Percentiles rank a stretch among this genome's conserved stretches.
These are phyloP conservation scores for Oxyteleia sp. DNA, from an alignment of 2,888 invertebrate species.

Conservation along the genomic window DNA sequence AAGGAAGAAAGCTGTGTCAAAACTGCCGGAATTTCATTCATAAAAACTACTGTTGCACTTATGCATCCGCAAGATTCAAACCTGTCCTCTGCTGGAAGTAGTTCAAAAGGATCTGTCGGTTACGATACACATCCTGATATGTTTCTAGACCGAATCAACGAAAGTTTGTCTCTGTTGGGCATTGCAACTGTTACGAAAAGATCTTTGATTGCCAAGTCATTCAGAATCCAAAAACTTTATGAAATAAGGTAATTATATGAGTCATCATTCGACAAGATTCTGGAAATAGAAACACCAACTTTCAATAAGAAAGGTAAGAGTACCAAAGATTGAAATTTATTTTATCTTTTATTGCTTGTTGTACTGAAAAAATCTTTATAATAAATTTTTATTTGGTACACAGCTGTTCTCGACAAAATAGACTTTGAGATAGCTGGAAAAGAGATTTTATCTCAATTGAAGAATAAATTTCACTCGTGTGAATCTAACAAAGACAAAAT, in stretches of 20 bases:
- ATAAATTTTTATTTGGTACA: neutral
- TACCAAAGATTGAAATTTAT: conserved; percentile 7
- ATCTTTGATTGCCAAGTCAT: neutral
- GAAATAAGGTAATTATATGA: neutral
- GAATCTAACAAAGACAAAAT: conserved; percentile 12
- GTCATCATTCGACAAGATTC: conserved; percentile 1
- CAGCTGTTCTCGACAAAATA: neutral
- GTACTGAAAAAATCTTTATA: neutral
- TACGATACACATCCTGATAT: conserved; percentile 5
- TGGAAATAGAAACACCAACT: neutral
- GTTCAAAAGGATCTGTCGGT: conserved; percentile 6
- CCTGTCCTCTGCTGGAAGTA: conserved; percentile 7
- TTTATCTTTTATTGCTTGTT: neutral
- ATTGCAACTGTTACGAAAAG: neutral
- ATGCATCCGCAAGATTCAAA: conserved; percentile 12
- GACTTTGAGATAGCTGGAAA: neutral
- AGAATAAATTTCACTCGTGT: neutral
- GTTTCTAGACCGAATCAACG: neutral
- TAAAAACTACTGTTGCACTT: conserved; percentile 9
- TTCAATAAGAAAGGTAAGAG: neutral
- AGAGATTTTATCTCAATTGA: conserved; percentile 10
- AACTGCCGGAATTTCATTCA: conserved; percentile 15
- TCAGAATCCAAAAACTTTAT: neutral
- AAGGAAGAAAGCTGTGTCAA: conserved; percentile 23
- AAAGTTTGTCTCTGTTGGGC: neutral